A percentile compares a stretch with the other conserved stretches of the same genome.
Conservation (phyloP, 2,113 vertebrate genomes). For the Procavia capensis region DNA sequence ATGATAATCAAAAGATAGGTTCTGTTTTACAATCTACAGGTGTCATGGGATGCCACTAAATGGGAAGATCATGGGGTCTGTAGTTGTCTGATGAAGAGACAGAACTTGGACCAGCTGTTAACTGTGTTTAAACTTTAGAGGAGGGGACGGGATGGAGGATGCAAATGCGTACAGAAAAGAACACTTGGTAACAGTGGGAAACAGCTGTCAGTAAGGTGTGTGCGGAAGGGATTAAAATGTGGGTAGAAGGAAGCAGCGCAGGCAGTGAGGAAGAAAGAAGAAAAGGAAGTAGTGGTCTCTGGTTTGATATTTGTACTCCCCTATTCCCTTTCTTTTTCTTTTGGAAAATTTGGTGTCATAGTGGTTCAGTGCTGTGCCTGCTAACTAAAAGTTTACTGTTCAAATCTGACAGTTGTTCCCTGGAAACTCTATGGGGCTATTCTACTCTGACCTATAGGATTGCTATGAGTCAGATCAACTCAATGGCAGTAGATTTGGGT, state of each 20-base stretch:
- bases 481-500: no score
- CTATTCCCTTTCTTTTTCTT: background rate
- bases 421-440: no score
- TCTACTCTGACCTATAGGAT: no score
- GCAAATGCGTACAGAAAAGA: background rate
- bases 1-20: background rate
- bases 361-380: no score
- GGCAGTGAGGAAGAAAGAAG: background rate
- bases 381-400: background rate
- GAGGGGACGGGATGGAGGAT: background rate
- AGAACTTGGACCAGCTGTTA: background rate
- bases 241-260: background rate
- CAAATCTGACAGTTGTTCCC: background rate
- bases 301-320: background rate
- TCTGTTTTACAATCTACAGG: background rate
- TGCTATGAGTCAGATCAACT: no score
- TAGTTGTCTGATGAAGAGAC: background rate
- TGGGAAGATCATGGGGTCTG: background rate
- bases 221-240: background rate
- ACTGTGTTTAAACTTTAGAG: background rate
- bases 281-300: background rate
- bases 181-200: background rate
- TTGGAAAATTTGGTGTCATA: background rate
- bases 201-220: background rate
- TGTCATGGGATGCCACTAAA: background rate